Percentiles rank a stretch among this genome's conserved stretches.
Evolutionary conservation across 2,888 invertebrate genomes (phyloP).

Genomic region (Xanthorhoe spadicearia): DNA sequence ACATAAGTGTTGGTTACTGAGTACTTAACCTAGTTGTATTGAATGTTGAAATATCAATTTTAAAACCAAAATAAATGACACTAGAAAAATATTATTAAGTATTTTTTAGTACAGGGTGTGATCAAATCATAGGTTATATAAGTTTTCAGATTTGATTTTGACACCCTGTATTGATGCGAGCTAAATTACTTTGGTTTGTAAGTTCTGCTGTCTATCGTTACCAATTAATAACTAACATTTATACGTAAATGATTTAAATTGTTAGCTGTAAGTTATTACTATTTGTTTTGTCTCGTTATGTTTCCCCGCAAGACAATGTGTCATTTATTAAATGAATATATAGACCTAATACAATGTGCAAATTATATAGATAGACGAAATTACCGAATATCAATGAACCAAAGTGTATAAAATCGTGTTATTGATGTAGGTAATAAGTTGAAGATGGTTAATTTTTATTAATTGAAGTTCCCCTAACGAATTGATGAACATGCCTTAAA

Average conservation of each 20-base stretch:
- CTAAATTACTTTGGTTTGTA: slow-evolving; percentile 18
- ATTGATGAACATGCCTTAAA: slow-evolving; percentile 23
- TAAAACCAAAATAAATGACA: slow-evolving; percentile 26
- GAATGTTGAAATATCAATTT: slow-evolving; percentile 25
- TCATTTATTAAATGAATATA: slow-evolving; percentile 10
- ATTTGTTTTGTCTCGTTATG: slow-evolving; percentile 18
- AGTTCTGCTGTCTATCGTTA: slow-evolving; percentile 34
- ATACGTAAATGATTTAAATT: slow-evolving; percentile 31
- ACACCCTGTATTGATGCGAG: slow-evolving; percentile 17
- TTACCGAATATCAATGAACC: slow-evolving; percentile 41
- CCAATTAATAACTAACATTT: slow-evolving; percentile 36
- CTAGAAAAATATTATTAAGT: slow-evolving; percentile 22
- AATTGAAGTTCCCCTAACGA: slow-evolving; percentile 19
- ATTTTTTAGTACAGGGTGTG: slow-evolving; percentile 18
- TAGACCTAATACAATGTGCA: slow-evolving; percentile 31
- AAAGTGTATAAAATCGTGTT: slow-evolving; percentile 38
- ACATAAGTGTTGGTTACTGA: slow-evolving; percentile 43
- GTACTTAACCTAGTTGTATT: slow-evolving; percentile 52
- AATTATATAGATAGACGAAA: slow-evolving; percentile 33
- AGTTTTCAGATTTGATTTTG: slow-evolving; percentile 6
- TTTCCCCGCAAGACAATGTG: slow-evolving; percentile 6
- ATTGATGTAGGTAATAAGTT: slow-evolving; percentile 38
- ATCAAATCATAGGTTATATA: slow-evolving; percentile 11
- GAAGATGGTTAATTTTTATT: slow-evolving; percentile 20
- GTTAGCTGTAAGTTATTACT: slow-evolving; percentile 26